Conservation (phyloP, 2,797 vertebrate genomes). For the Synaphobranchus kaupii region DNA sequence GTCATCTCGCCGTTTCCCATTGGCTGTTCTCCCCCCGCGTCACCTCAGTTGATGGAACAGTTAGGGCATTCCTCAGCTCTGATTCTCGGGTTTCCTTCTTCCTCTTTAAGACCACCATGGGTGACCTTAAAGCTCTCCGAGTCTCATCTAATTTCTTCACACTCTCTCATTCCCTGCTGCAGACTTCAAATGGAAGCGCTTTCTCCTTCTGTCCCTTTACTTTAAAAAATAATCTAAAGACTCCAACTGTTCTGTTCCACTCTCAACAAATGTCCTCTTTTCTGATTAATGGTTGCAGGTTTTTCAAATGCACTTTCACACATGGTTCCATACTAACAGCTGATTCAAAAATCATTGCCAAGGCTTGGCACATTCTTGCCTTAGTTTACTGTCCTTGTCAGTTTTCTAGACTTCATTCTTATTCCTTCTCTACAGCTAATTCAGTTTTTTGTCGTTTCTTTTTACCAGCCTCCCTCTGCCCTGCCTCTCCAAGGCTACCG, state of each 20-base stretch:
- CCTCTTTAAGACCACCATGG: not conserved
- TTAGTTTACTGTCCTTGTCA: not conserved
- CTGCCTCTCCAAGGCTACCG: not conserved
- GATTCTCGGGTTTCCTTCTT: not conserved
- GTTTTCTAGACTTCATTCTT: not conserved
- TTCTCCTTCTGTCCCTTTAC: not conserved
- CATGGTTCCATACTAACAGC: not conserved
- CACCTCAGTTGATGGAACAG: not conserved
- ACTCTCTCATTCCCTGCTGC: not conserved
- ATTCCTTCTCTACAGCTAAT: not conserved
- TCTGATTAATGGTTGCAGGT: not conserved
- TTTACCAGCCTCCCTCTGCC: not conserved
- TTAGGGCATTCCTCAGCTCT: not conserved
- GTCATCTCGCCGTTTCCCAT: not conserved
- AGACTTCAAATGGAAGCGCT: not conserved
- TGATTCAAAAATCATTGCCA: not conserved
- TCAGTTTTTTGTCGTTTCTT: not conserved
- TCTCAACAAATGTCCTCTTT: not conserved
- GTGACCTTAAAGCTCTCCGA: constrained; percentile 1
- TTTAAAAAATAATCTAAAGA: not conserved
- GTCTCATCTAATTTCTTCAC: not conserved
- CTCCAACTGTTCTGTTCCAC: not conserved
- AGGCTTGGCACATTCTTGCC: not conserved
- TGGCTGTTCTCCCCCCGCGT: not conserved
- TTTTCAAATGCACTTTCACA: not conserved